These are phyloP conservation scores for Cyprinus carpio DNA, from an alignment of 2,113 vertebrate species.

Conservation along the genomic window DNA sequence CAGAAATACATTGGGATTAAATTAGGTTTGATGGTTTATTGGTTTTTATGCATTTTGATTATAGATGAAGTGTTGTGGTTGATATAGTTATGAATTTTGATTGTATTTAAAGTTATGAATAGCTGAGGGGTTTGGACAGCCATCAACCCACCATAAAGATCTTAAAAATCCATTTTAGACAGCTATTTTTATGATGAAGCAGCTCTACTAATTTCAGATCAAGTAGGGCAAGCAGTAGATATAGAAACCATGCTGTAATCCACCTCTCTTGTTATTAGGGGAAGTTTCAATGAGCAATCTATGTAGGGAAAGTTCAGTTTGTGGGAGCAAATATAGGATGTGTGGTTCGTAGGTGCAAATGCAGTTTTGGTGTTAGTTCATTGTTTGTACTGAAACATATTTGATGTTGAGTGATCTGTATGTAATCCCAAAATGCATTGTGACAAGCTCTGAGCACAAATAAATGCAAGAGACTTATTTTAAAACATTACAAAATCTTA, in stretches of 20 bases:
- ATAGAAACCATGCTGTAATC: slow-evolving; percentile 41
- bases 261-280: not conserved
- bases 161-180: not conserved
- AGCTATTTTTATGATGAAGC: slow-evolving; percentile 27
- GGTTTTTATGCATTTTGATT: too few species aligned
- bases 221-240: slow-evolving; percentile 39
- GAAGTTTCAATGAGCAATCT: slow-evolving; percentile 12
- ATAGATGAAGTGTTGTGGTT: too few species aligned
- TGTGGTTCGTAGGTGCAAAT: not conserved
- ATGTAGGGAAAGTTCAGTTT: not conserved
- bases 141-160: not conserved
- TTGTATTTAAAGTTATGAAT: not conserved
- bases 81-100: not conserved
- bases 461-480: not conserved
- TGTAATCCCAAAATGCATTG: not conserved
- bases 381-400: not conserved
- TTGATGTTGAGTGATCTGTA: not conserved
- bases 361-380: not conserved
- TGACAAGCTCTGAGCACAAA: not conserved
- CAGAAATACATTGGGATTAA: not conserved
- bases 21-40: too few species aligned
- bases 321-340: not conserved
- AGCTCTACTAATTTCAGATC: slow-evolving; percentile 27
- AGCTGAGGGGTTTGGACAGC: slow-evolving; percentile 7
- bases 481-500: too few species aligned